Evolutionary conservation across 2,888 invertebrate genomes (phyloP).

Genomic region (Plutella xylostella): DNA sequence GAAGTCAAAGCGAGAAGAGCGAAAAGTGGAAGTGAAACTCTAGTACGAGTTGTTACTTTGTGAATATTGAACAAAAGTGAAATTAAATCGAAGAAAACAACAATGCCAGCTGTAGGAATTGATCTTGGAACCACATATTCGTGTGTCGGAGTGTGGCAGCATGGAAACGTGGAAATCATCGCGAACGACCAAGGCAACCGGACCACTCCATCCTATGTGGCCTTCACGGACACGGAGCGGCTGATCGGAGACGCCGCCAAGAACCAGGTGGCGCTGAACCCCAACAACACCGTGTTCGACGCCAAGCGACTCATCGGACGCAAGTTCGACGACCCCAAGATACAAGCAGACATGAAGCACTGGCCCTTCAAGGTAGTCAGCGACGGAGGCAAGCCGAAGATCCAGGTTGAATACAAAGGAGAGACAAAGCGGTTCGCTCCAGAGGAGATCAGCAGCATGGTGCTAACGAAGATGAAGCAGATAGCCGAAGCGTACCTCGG

Average conservation of each 20-base stretch:
- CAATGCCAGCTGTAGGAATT: constrained; percentile 67
- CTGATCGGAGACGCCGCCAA: constrained; percentile 79
- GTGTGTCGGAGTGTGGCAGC: constrained; percentile 66
- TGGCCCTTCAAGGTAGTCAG: constrained; percentile 85
- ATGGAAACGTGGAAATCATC: constrained; percentile 82
- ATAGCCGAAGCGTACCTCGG: constrained; percentile 81
- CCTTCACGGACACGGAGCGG: constrained; percentile 77
- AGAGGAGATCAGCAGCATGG: constrained; percentile 81
- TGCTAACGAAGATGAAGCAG: constrained; percentile 85
- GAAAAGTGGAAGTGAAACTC: no score
- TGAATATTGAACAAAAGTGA: no score
- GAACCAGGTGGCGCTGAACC: constrained; percentile 79
- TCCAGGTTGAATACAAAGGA: constrained; percentile 75
- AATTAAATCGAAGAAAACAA: constrained; percentile 24
- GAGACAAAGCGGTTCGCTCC: constrained; percentile 74
- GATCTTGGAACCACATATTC: constrained; percentile 70
- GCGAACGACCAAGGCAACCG: constrained; percentile 76
- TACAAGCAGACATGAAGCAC: constrained; percentile 83
- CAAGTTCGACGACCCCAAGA: constrained; percentile 77
- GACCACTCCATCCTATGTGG: constrained; percentile 81
- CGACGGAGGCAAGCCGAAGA: constrained; percentile 75
- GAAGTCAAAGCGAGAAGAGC: no score
- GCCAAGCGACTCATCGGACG: constrained; percentile 87
- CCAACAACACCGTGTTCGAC: constrained; percentile 79
- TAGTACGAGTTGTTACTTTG: no score